These are phyloP conservation scores for Trypoxylus dichotomus DNA, from an alignment of 1,140 invertebrate genomes.

Conservation along the genomic window DNA sequence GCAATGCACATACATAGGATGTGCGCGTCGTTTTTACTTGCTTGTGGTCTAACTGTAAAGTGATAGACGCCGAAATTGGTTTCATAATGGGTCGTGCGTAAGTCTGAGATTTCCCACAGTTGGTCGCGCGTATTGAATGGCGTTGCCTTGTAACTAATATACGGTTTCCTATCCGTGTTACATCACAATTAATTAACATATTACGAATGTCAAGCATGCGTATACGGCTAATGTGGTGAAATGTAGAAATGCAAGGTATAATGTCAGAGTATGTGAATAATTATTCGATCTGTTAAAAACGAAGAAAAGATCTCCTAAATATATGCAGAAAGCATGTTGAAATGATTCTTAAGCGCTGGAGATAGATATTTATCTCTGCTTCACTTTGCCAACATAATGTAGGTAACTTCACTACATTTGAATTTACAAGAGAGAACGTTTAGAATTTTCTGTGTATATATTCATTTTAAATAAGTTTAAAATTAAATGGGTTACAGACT, in stretches of 20 bases:
- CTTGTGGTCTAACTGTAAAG: neutral
- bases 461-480: no score
- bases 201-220: neutral
- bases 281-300: neutral
- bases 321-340: neutral
- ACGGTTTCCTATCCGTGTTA: constrained; percentile 1
- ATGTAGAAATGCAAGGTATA: neutral
- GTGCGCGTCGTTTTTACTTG: neutral
- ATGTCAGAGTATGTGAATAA: neutral
- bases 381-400: neutral
- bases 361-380: no score
- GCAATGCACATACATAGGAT: neutral
- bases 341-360: neutral
- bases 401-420: no score
- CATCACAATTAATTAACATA: neutral
- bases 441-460: no score
- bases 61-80: neutral
- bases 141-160: neutral
- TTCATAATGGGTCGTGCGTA: neutral
- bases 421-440: no score
- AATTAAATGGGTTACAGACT: no score
- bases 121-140: neutral
- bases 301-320: neutral
- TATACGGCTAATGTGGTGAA: neutral
- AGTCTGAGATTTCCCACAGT: neutral